Base-by-base conservation (phyloP, 1,140 invertebrate genomes). In the Wasmannia auropunctata region DNA sequence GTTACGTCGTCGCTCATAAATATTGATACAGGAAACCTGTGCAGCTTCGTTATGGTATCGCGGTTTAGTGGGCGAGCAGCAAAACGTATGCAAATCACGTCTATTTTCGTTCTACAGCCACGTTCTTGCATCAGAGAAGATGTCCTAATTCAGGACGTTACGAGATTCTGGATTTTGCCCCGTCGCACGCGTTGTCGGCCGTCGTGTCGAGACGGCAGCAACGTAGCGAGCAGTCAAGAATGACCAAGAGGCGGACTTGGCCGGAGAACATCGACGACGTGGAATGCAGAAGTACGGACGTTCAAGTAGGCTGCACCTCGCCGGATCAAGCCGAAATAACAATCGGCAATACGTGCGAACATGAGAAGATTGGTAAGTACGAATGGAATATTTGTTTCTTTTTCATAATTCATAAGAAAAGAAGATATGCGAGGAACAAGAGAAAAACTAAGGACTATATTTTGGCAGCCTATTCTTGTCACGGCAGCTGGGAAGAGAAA, bases 401-500 rank as follows among this genome's bases (percentile, higher is more conserved):
- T 60, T 56, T 46, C n/a, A 40, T 8, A 22, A 46, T 43, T 46
- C 25, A 19, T n/a, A 8, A 51, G 22, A n/a, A 2, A 14, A 54
- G 40, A 6, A 1, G 37, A n/a, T 69, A 19, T n/a, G 7, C 40
- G 49, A 31, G 19, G n/a, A 25, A 6, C n/a, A n/a, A 62, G n/a
- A n/a, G 2, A 69, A 43, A 54, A 28, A 22, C 22, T 72, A 63
- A 49, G 0, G 2, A 49, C 4, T 69, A n/a, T 49, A 62, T 67
- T 37, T 86, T 51, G n/a, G 19, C 91, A 96, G 96, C 94, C 7
- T 96, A 96, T 88, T 95, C 95, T 3, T 97, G 96, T 86, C 96
- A 96, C 84, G 96, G 96, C 6, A 96, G 95, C 83, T 97, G 96
- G 96, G 93, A 96, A 84, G 96, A 96, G 70, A 95, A 96, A 76